These are phyloP conservation scores for Heliconius nattereri DNA, from an alignment of 1,140 invertebrate species.

Conservation along the genomic window DNA sequence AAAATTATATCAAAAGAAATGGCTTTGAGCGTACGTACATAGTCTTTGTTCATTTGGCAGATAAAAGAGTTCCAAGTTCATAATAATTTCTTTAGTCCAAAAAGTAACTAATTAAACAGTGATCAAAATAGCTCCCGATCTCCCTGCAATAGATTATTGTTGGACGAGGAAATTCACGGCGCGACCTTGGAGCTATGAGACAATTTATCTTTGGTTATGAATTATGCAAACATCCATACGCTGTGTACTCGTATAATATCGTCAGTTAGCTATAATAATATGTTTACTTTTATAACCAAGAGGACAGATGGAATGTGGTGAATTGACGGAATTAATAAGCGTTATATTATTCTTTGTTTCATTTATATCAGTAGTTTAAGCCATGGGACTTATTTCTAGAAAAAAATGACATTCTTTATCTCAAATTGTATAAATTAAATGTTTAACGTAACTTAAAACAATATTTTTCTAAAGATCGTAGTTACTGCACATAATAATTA, in stretches of 20 bases:
- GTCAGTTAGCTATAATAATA: neutral
- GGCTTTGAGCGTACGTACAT: neutral
- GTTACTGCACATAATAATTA: neutral
- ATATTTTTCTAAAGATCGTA: neutral
- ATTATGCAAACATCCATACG: slow-evolving; percentile 22
- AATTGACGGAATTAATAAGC: neutral
- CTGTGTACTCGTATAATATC: neutral
- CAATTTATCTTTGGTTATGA: slow-evolving; percentile 34
- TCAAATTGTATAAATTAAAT: neutral
- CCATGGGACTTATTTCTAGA: neutral
- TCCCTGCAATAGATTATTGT: slow-evolving; percentile 28
- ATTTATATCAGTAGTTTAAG: neutral
- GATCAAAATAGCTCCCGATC: neutral
- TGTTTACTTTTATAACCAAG: neutral
- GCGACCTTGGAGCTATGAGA: slow-evolving; percentile 38
- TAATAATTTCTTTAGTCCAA: neutral
- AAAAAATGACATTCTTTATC: neutral
- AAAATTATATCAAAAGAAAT: neutral
- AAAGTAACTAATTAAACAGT: slow-evolving; percentile 1
- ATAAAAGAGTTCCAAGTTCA: neutral
- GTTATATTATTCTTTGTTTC: neutral
- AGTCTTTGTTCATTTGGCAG: neutral
- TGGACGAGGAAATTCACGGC: slow-evolving; percentile 36
- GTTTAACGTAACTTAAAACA: neutral
- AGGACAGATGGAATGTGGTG: neutral